Base-by-base conservation (phyloP, 2,888 invertebrate genomes). In the Mythimna lalbum region DNA sequence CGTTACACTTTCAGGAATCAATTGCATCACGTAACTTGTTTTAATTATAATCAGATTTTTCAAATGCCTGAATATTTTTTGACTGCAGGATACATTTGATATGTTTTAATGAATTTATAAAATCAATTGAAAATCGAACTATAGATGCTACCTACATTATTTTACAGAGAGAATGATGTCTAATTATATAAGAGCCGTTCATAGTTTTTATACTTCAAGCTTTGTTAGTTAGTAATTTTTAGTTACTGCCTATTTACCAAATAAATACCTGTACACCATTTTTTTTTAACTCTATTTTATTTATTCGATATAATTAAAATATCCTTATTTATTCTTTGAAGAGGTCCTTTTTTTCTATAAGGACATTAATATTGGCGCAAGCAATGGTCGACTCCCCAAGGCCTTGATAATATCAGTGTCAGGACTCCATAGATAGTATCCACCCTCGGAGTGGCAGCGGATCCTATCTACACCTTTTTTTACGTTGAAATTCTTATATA, bases 201-300 rank as follows among this genome's bases (percentile, higher is more conserved):
- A 56, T 63, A 69, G 27, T 55, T 80, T 75, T 60, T 69, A 67
- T 53, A 73, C 61, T 55, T 67, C 10, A 27, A 55, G 21, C 56
- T 71, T 80, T 69, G 23, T 56, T 66, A 43, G 39, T 27, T n/a
- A 23, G 17, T 50, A 23, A 49, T 66, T 21, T 52, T 43, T 43
- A 9, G 12, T 43, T 50, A 36, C 19, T 52, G 12, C n/a, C 5
- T 62, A 64, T 10, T 21, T 21, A 19, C 2, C 0, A 36, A 59
- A 27, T 76, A 69, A 43, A 78, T 52, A 76, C 52, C 14, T 12
- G 27, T 27, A 27, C 27, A 10, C 36, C 27, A 1, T 2, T 23
- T 23, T 23, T 23, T 31, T 17, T 36, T 17, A 50, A 33, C 19
- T 33, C 7, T 23, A 31, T 62, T 52, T 69, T 43, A 43, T 61